Evolutionary conservation across 2,113 vertebrate species (phyloP), one percentile per base, ranked within the genome.

Genomic region (Bostrychus sinensis): DNA sequence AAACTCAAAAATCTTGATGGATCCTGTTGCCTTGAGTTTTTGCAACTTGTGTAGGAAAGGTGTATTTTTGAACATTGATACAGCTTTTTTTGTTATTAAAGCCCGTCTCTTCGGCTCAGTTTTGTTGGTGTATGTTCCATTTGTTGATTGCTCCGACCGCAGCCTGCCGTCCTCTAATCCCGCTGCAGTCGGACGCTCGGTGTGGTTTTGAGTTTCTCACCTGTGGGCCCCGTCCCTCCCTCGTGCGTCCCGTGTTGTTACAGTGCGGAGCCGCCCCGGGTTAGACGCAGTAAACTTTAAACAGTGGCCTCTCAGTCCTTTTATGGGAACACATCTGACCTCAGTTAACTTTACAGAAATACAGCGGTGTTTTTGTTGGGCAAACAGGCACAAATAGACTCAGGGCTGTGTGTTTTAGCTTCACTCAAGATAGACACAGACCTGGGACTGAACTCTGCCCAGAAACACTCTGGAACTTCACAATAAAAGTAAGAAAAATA

Each of bases 301-400:
- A 85, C 80, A 79, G 66, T 55, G 66, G 56, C 42, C 75, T 61
- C 53, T 73, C 62, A 70, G 80, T 71, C 56, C 65, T 71, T 77
- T 70, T 39, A 62, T 39, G 4, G 63, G 79, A 80, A 73, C 13
- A 54, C 28, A 7, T 34, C 73, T 78, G 70, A 80, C 72, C 78
- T 75, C 65, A 55, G 72, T 62, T 77, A 62, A 77, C 65, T 66
- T 61, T 25, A 81, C 66, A 62, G 66, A 80, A 75, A 83, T 62
- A 77, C 67, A 58, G 73, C 62, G 38, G 46, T 50, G 45, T 78
- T 75, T 79, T 63, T 71, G 55, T 66, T 66, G 72, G 30, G 64
- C 77, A 82, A 82, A 84, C 61, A 79, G 20, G 58, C 73, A 39
- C 45, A 80, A 80, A 80, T 75, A 77, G 70, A 73, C 55, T 3